phyloP scores from a whole-genome alignment of 1,140 invertebrate species.

The silkworm (Bombyx mori) region DNA sequence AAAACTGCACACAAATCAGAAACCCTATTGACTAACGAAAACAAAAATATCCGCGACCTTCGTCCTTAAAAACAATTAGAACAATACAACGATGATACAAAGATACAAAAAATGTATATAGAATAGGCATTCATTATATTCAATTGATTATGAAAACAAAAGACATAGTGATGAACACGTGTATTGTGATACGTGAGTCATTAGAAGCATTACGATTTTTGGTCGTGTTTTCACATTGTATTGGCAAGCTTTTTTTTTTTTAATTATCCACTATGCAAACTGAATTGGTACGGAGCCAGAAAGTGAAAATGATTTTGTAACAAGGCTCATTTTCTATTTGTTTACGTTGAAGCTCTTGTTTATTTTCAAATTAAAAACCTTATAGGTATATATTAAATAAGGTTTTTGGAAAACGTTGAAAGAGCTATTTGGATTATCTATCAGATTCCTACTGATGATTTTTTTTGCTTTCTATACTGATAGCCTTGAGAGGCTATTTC shows the following conservation, averaged over 20 bases:
- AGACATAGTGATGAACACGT: conserved; percentile 54
- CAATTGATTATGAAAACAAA: conserved; percentile 40
- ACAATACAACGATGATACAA: neutral
- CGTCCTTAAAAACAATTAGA: neutral
- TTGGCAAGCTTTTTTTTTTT: conserved; percentile 40
- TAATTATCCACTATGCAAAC: conserved; percentile 23
- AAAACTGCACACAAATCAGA: no score
- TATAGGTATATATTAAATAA: no score
- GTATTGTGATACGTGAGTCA: conserved; percentile 67
- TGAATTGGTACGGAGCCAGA: conserved; percentile 39
- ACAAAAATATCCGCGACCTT: neutral
- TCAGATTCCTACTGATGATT: no score
- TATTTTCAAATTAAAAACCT: no score
- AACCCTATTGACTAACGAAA: no score
- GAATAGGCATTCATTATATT: conserved; percentile 34
- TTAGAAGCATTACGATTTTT: conserved; percentile 51
- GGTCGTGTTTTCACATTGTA: conserved; percentile 64
- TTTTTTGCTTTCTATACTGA: no score
- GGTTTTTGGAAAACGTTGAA: no score
- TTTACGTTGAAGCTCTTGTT: no score
- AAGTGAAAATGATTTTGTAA: conserved; percentile 20
- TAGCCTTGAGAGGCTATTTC: no score
- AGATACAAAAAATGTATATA: conserved; percentile 1
- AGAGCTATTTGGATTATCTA: no score
- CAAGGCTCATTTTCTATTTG: no score